Percentiles rank a stretch among this genome's conserved stretches.
Evolutionary conservation across 2,888 invertebrate species (phyloP).

Genomic region (Nomada hirtipes): DNA sequence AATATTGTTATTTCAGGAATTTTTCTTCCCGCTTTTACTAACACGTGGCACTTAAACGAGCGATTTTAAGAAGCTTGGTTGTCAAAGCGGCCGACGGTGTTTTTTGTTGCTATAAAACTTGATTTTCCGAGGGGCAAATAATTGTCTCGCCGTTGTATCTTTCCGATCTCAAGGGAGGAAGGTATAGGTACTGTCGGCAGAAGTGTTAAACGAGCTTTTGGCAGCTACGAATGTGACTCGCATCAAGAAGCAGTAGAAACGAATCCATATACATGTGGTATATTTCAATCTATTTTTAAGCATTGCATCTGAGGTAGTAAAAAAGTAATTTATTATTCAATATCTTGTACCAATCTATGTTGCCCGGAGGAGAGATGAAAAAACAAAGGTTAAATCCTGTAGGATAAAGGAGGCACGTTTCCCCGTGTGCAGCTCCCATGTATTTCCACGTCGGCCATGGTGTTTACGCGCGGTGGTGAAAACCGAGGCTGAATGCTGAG

Average conservation of each 20-base stretch:
- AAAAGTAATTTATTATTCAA: neutral
- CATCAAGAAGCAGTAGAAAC: neutral
- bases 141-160: no score
- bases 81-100: no score
- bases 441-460: constrained; percentile 43
- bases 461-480: constrained; percentile 65
- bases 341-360: neutral
- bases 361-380: no score
- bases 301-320: no score
- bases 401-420: constrained; percentile 9
- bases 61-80: no score
- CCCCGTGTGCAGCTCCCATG: constrained; percentile 16
- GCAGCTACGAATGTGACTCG: neutral
- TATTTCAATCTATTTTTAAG: neutral
- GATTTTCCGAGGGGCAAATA: neutral
- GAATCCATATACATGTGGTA: neutral
- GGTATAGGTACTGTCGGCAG: neutral
- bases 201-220: neutral
- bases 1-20: neutral
- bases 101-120: neutral
- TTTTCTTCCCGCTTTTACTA: no score
- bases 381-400: no score
- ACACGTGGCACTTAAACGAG: no score
- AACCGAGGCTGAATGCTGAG: constrained; percentile 64
- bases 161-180: neutral